These are phyloP conservation scores for Torymus tubicola DNA, from an alignment of 2,888 invertebrate genomes.

Conservation along the genomic window DNA sequence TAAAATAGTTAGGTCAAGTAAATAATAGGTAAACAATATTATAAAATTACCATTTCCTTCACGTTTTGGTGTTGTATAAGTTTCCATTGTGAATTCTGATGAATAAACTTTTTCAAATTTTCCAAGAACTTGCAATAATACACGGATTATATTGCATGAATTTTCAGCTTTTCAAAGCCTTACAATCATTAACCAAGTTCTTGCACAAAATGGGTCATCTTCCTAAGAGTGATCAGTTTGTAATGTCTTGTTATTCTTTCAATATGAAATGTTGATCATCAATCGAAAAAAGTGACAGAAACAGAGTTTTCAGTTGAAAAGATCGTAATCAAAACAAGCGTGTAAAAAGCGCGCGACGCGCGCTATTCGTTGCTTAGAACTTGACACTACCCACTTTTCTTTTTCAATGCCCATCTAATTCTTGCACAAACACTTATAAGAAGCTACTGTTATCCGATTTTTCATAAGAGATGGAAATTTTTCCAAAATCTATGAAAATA, in stretches of 20 bases:
- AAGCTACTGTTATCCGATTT: background rate
- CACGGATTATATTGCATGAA: slow-evolving; percentile 24
- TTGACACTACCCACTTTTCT: slow-evolving; percentile 3
- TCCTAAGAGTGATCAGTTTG: background rate
- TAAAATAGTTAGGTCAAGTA: slow-evolving; percentile 5
- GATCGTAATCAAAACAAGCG: background rate
- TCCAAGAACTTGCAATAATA: slow-evolving; percentile 8
- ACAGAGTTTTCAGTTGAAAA: slow-evolving; percentile 9
- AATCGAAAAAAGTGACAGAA: background rate
- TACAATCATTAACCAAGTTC: slow-evolving; percentile 15
- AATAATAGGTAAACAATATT: background rate
- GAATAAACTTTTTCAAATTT: background rate
- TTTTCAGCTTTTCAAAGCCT: slow-evolving; percentile 5
- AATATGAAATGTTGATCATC: too few species aligned
- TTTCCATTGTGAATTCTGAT: slow-evolving; percentile 34
- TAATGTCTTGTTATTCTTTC: too few species aligned
- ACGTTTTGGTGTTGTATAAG: slow-evolving; percentile 49
- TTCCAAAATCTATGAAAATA: slow-evolving; percentile 16
- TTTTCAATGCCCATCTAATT: background rate
- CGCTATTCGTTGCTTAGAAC: background rate
- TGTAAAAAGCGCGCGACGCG: slow-evolving; percentile 43
- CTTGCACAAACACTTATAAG: background rate
- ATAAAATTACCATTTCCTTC: slow-evolving; percentile 53
- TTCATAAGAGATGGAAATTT: background rate
- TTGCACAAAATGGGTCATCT: slow-evolving; percentile 20